phyloP scores from a whole-genome alignment of 2,888 invertebrate species.

The Pinctada fucata region DNA sequence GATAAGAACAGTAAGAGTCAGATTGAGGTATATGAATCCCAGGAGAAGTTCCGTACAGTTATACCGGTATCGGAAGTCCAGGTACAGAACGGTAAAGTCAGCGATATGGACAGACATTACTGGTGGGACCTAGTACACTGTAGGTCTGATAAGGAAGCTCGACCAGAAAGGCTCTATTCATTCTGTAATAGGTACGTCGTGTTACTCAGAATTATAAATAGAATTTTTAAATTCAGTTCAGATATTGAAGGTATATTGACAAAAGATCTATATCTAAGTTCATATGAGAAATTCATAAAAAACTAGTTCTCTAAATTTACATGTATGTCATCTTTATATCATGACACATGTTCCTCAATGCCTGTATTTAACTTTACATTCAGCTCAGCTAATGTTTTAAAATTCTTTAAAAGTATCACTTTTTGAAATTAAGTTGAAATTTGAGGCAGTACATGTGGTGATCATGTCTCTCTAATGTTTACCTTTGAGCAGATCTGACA shows the following conservation, averaged over 20 bases:
- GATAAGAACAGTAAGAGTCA: conserved; percentile 17
- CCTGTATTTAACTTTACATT: too few species aligned
- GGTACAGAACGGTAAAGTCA: conserved; percentile 94
- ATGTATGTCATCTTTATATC: too few species aligned
- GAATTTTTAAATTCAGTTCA: neutral
- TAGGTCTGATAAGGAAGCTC: conserved; percentile 93
- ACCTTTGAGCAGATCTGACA: too few species aligned
- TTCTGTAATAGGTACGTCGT: conserved; percentile 89
- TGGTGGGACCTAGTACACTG: conserved; percentile 98
- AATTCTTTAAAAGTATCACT: too few species aligned
- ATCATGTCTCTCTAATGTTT: too few species aligned
- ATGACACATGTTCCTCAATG: too few species aligned
- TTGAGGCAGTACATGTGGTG: too few species aligned
- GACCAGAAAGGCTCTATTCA: conserved; percentile 97
- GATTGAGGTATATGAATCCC: conserved; percentile 26
- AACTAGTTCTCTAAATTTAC: too few species aligned
- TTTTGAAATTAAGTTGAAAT: too few species aligned
- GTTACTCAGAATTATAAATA: neutral
- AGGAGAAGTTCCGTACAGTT: conserved; percentile 96
- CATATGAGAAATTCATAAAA: neutral
- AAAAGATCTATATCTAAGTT: neutral
- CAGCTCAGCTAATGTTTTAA: too few species aligned
- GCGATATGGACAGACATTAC: conserved; percentile 91
- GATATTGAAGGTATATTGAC: neutral
- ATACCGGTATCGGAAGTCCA: conserved; percentile 98